Base-by-base conservation (phyloP, 2,888 invertebrate species). In the Tolmerus cingulatus region DNA sequence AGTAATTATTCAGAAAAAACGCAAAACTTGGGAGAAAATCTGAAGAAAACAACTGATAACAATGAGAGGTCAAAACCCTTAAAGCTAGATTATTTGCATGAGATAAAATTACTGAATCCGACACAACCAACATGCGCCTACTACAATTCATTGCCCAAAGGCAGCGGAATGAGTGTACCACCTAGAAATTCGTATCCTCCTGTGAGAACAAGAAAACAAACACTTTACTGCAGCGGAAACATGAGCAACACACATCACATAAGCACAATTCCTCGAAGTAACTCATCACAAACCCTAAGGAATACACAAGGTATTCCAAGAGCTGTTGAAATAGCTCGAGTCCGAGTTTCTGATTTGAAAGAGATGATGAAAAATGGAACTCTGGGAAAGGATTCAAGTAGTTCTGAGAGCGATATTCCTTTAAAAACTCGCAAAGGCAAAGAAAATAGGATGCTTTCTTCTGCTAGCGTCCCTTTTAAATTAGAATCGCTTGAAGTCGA, bases 401-500 rank as follows among this genome's bases (percentile, higher is more conserved):
- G 90, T 90, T 95, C 95, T 23, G 95, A 94, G 89, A 94, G 94
- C 90, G 94, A 94, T 27, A 93, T 94, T 90, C 93, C 94, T 5
- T 93, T 93, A 89, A 94, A 93, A 89, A 92, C 93, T 0, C 89
- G 93, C 92, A 90, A 93, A 92, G 90, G 93, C 5, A 90, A 90
- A 27, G 89, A 90, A 74, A 90, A 91, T 86, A 91, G 92, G 89
- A 89, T 93, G 89, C 89, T 92, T 1, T 91, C 95, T 87, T 95
- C 95, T 87, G 93, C 93, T 5, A 95, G 95, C 90, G 95, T 95
- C 43, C 96, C 95, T 2, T 95, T 95, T 88, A 94, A 95, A 87
- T 92, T 95, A 78, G 95, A 95, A 90, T 92, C 94, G 1, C 89
- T 91, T n/a, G 91, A 92, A 8, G 88, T 89, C 0, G 89, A 89